These are phyloP conservation scores for Cryptoblepharus egeriae DNA, from an alignment of 2,797 vertebrate species.

Conservation along the genomic window DNA sequence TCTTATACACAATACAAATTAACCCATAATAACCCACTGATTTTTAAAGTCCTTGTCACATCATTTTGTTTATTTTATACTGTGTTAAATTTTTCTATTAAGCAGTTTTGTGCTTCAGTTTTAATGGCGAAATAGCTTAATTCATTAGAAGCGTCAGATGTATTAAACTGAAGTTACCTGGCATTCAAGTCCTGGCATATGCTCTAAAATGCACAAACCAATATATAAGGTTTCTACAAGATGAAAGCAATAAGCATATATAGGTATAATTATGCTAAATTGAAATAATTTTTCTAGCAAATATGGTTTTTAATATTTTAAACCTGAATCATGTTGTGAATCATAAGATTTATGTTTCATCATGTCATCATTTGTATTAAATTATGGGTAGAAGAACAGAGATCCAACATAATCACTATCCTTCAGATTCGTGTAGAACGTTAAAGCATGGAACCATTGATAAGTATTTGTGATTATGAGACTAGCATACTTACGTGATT, in stretches of 20 bases:
- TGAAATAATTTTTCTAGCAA: not conserved
- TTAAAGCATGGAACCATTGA: not conserved
- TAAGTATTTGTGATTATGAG: not conserved
- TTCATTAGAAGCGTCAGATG: conserved; percentile 27
- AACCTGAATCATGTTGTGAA: not conserved
- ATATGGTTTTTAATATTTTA: not conserved
- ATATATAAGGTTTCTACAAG: not conserved
- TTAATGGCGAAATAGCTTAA: conserved; percentile 43
- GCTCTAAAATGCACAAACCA: not conserved
- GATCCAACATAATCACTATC: not conserved
- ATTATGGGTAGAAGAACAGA: not conserved
- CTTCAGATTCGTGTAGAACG: not conserved
- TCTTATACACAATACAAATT: conserved; percentile 30
- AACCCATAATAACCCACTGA: conserved; percentile 57
- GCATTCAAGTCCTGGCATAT: conserved; percentile 39
- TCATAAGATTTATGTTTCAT: not conserved
- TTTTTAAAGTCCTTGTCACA: conserved; percentile 55
- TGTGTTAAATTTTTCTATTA: conserved; percentile 47
- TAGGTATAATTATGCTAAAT: not conserved
- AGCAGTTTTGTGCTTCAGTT: conserved; percentile 52
- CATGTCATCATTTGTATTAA: not conserved
- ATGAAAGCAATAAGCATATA: not conserved
- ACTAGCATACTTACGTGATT: not conserved
- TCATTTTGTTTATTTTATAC: conserved; percentile 41
- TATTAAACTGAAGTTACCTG: conserved; percentile 50